These are phyloP conservation scores for Brachypterus glaber DNA, from an alignment of 2,888 invertebrate species.

Conservation along the genomic window DNA sequence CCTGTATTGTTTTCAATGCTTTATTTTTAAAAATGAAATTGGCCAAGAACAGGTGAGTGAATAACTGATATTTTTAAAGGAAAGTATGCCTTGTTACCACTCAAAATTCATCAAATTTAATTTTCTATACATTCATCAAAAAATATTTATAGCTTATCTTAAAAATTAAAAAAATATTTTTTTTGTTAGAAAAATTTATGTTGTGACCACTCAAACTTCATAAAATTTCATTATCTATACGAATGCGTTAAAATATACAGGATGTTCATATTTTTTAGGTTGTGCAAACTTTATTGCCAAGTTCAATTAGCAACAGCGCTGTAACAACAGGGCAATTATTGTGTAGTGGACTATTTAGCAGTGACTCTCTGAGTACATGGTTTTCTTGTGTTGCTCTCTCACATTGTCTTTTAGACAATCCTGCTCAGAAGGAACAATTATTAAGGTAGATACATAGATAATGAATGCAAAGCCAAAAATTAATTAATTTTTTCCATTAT, in stretches of 20 bases:
- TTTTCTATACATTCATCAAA: too few relatives aligned
- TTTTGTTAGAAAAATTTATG: too few relatives aligned
- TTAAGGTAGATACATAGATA: constrained; percentile 35
- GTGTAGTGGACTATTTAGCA: constrained; percentile 85
- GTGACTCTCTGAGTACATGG: constrained; percentile 88
- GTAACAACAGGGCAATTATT: constrained; percentile 79
- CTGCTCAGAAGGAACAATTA: constrained; percentile 78
- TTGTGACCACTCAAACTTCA: too few relatives aligned
- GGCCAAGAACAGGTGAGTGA: constrained; percentile 77
- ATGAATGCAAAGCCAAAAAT: neutral
- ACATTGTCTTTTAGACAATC: constrained; percentile 81
- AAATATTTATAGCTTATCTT: too few relatives aligned
- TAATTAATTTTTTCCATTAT: neutral
- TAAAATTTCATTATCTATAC: too few relatives aligned
- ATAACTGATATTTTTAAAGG: too few relatives aligned
- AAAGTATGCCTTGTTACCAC: too few relatives aligned
- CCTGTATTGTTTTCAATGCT: constrained; percentile 95
- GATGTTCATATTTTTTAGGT: too few relatives aligned
- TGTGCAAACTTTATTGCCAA: constrained; percentile 86
- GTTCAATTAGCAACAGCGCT: constrained; percentile 60
- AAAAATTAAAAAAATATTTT: too few relatives aligned
- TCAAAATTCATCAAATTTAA: too few relatives aligned
- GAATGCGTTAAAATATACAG: too few relatives aligned
- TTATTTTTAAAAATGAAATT: constrained; percentile 82
- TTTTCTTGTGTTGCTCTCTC: constrained; percentile 86